Evolutionary conservation across 2,888 invertebrate species (phyloP).

Genomic region (Balanococcus diminutus): DNA sequence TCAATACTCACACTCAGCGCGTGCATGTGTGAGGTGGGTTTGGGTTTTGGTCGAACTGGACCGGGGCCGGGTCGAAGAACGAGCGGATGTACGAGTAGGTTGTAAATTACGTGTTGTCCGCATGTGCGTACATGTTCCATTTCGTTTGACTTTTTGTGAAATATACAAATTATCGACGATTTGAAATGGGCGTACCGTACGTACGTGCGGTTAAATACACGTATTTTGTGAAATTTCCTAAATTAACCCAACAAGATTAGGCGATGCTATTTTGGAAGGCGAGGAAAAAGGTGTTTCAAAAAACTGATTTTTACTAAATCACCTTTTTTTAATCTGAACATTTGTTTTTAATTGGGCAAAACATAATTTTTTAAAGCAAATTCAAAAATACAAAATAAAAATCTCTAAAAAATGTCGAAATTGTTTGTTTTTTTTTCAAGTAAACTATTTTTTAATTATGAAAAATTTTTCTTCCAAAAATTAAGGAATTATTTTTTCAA

Average conservation of each 20-base stretch:
- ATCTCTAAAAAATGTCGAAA: no score
- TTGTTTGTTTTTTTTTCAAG: no score
- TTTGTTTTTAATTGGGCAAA: no score
- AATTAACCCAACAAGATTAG: not conserved
- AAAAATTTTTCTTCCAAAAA: no score
- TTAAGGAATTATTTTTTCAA: no score
- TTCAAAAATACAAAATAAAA: no score
- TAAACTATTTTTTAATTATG: no score
- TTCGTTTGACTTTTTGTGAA: not conserved
- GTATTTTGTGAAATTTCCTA: not conserved
- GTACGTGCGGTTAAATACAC: not conserved
- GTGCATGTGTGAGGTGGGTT: not conserved
- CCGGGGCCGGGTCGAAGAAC: not conserved
- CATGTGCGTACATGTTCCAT: not conserved
- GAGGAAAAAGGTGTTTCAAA: not conserved
- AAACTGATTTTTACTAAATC: not conserved
- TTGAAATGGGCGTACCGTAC: not conserved
- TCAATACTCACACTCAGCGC: not conserved
- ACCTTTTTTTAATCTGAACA: no score
- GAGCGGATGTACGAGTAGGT: not conserved
- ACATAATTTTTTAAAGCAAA: no score
- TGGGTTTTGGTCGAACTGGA: not conserved
- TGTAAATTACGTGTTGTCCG: not conserved
- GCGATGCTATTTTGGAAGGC: not conserved
- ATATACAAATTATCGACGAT: constrained; percentile 17